Evolutionary conservation across 2,797 vertebrate genomes (phyloP), one percentile per base, ranked within the genome.

Genomic region (Rhabdomys pumilio): DNA sequence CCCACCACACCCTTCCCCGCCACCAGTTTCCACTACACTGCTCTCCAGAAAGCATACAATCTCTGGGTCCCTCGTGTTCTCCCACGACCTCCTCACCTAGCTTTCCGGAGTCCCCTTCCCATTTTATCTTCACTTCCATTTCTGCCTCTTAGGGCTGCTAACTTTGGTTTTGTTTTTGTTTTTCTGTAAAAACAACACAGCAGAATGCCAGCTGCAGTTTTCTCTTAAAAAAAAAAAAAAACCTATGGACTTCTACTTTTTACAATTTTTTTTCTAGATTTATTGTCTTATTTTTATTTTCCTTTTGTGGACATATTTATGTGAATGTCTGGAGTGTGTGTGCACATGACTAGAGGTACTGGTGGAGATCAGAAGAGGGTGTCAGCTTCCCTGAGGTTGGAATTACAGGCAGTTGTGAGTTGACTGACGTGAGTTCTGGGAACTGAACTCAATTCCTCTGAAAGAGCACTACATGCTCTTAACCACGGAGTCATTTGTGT

Each of bases 141-240:
- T 38, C 80, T 82, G n/a, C n/a, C 20, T 41, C n/a, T 41, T 82
- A 24, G 3, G n/a, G 22, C n/a, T 13, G 29, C 38, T 24, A 82
- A n/a, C 47, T 50, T 8, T 50, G 47, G 47, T 50, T 50, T 50
- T 10, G 6, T 80, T n/a, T 69, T 69, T 67, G 3, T 57, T 24
- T 14, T 14, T n/a, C 53, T 81, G 53, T 10, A n/a, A 41, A 44
- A 44, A 84, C 63, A 88, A 80, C n/a, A 73, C 9, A 85, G 69
- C 3, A 53, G 93, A 80, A 85, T 90, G 7, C 12, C 79, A 95
- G 77, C 22, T 73, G n/a, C 47, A 34, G 24, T 82, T 96, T 97
- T 93, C 14, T 86, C 41, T 47, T 47, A 14, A 38, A 79, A 13
- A 77, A 59, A 65, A 13, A 13, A 31, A 65, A 67, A 82, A 13